phyloP scores from a whole-genome alignment of 1,140 invertebrate genomes.

The Lithobius niger region DNA sequence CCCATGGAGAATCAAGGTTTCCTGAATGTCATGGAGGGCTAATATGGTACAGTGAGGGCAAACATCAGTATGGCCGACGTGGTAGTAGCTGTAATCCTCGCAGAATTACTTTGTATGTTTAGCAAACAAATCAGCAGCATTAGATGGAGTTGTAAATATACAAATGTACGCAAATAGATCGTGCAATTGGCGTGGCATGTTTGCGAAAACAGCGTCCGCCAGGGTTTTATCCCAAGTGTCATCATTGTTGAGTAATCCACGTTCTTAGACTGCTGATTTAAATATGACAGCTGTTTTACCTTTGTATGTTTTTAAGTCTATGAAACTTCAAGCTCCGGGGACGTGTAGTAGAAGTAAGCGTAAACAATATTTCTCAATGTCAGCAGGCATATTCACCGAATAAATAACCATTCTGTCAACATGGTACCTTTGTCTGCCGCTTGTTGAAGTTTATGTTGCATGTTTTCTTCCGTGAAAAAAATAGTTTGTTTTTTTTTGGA shows the following conservation, averaged over 20 bases:
- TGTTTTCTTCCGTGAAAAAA: background rate
- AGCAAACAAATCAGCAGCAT: background rate
- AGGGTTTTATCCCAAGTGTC: background rate
- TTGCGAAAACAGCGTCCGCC: background rate
- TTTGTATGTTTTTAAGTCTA: background rate
- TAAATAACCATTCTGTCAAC: background rate
- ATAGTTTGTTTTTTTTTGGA: background rate
- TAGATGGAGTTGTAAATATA: background rate
- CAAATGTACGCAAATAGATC: conserved; percentile 3
- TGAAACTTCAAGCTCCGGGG: background rate
- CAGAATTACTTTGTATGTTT: background rate
- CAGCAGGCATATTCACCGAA: background rate
- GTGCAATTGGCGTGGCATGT: background rate
- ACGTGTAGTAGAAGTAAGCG: background rate
- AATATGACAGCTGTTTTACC: background rate
- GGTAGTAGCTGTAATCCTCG: background rate
- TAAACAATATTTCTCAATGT: no score
- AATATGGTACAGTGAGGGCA: background rate
- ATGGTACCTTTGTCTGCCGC: background rate
- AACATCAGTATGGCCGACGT: background rate
- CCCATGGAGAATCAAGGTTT: background rate
- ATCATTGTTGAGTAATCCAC: background rate
- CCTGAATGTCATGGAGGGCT: background rate
- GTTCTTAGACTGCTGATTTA: background rate
- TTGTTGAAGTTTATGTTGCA: background rate